phyloP scores from a whole-genome alignment of 2,888 invertebrate genomes.

The Zygothrica quintamaculata region DNA sequence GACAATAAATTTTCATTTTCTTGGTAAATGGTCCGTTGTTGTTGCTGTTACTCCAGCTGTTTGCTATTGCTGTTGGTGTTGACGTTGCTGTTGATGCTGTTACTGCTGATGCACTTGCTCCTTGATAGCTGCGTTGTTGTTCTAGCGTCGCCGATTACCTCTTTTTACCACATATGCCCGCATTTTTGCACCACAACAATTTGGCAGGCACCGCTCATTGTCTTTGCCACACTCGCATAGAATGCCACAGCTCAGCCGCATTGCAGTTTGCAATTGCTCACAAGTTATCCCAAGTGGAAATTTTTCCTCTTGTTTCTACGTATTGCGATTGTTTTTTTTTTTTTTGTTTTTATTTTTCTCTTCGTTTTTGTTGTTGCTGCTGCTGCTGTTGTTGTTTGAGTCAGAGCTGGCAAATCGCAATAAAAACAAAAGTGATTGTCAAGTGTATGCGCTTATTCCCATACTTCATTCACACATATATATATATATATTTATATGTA shows the following conservation, averaged over 20 bases:
- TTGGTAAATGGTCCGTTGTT: constrained; percentile 72
- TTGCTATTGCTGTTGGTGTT: constrained; percentile 61
- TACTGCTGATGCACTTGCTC: constrained; percentile 55
- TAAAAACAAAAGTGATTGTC: constrained; percentile 78
- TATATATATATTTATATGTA: constrained; percentile 6
- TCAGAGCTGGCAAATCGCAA: constrained; percentile 70
- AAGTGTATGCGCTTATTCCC: constrained; percentile 75
- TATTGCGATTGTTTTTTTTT: constrained; percentile 36
- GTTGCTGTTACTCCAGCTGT: constrained; percentile 29
- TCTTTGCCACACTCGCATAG: constrained; percentile 49
- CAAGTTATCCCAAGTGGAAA: constrained; percentile 83
- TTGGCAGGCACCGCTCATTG: constrained; percentile 76
- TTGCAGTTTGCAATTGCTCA: constrained; percentile 80
- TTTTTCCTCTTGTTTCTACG: constrained; percentile 60
- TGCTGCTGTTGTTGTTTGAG: constrained; percentile 39
- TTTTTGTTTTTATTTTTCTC: too few relatives aligned
- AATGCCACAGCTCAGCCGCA: constrained; percentile 27
- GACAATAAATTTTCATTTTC: constrained; percentile 82
- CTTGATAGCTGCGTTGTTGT: constrained; percentile 53
- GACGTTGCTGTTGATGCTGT: constrained; percentile 42
- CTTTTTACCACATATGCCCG: constrained; percentile 78
- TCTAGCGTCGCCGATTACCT: constrained; percentile 81
- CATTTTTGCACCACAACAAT: constrained; percentile 79
- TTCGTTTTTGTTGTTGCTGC: constrained; percentile 21
- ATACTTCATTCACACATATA: constrained; percentile 29